Conservation (phyloP, 1,140 invertebrate species). For the Pseudobourletiella spinata region DNA sequence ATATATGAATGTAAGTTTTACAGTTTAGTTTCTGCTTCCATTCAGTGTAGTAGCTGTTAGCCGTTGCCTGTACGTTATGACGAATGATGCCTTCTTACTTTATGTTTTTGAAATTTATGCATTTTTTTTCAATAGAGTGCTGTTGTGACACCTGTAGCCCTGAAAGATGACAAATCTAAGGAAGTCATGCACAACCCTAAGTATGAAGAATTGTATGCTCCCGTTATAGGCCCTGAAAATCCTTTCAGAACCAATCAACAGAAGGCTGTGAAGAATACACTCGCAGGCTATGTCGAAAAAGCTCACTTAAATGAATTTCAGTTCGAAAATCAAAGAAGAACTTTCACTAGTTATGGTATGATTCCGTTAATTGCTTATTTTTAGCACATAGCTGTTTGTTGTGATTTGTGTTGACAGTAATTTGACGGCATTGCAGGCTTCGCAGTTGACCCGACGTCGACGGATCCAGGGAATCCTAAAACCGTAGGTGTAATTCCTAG, state of each 20-base stretch:
- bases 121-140: too few species aligned
- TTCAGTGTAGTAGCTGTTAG: too few species aligned
- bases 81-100: too few species aligned
- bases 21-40: background rate
- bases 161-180: slow-evolving; percentile 62
- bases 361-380: slow-evolving; percentile 37
- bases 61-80: too few species aligned
- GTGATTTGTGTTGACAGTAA: background rate
- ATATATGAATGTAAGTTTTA: background rate
- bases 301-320: slow-evolving; percentile 95
- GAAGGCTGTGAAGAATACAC: slow-evolving; percentile 74
- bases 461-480: slow-evolving; percentile 45
- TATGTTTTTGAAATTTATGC: too few species aligned
- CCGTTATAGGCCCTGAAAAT: slow-evolving; percentile 79
- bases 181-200: slow-evolving; percentile 88
- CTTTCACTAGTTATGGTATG: slow-evolving; percentile 88
- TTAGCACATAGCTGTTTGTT: background rate
- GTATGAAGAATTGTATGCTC: slow-evolving; percentile 91
- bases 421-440: slow-evolving; percentile 56
- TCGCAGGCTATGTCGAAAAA: slow-evolving; percentile 89
- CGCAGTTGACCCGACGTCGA: slow-evolving; percentile 78
- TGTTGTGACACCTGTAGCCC: too few species aligned
- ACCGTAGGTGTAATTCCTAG: slow-evolving; percentile 56
- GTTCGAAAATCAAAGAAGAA: slow-evolving; percentile 95
- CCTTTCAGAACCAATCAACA: slow-evolving; percentile 84